These are phyloP conservation scores for Platanista minor DNA, from an alignment of 2,113 vertebrate species.

Conservation along the genomic window DNA sequence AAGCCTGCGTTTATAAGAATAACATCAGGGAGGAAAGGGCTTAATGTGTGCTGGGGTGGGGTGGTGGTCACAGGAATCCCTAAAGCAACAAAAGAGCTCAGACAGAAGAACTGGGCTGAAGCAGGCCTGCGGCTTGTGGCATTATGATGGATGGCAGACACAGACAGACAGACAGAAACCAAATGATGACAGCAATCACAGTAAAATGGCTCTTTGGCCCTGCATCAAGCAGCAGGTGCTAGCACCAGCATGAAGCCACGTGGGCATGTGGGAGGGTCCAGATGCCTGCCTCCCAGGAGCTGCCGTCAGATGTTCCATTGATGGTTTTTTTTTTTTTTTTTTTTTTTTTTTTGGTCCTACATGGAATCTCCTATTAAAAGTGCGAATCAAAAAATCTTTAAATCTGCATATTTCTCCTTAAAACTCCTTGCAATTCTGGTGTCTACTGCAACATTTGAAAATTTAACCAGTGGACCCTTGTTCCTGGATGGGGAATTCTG, in stretches of 20 bases:
- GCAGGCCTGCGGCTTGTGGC: neutral
- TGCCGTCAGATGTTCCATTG: accelerated
- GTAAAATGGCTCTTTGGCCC: neutral
- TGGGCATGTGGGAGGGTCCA: accelerated
- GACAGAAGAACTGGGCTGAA: neutral
- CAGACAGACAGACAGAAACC: neutral
- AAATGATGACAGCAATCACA: accelerated
- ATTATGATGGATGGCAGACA: neutral
- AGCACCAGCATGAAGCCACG: neutral
- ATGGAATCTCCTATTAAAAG: neutral
- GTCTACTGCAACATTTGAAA: neutral
- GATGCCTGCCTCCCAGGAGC: too few species aligned
- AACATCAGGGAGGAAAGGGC: neutral
- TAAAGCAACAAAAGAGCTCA: neutral
- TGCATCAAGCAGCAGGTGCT: neutral
- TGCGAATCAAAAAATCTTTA: neutral
- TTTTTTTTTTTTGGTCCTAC: neutral
- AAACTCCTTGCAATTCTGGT: neutral
- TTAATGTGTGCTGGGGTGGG: neutral
- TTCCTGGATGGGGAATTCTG: neutral
- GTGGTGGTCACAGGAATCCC: neutral
- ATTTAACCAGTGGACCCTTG: neutral
- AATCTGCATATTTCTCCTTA: neutral
- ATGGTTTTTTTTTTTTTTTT: neutral
- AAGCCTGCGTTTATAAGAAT: neutral